A percentile compares a stretch with the other conserved stretches of the same genome.
Conservation (phyloP, 2,888 invertebrate species). For the Drosophila mimica region DNA sequence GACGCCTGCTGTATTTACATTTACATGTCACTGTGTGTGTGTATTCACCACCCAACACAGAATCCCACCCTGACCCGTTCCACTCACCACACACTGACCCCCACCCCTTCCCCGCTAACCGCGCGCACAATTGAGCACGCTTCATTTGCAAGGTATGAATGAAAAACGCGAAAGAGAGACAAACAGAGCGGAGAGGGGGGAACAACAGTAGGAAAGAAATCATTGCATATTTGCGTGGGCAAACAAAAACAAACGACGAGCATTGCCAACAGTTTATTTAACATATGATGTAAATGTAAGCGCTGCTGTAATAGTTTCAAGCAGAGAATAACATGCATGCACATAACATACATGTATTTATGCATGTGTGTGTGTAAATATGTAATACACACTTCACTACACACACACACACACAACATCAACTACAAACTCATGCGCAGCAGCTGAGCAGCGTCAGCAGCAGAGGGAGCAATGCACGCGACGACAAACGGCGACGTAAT, state of each 20-base stretch:
- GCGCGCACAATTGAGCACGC: slow-evolving; percentile 65
- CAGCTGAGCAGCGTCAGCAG: slow-evolving; percentile 51
- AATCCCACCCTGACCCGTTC: slow-evolving; percentile 36
- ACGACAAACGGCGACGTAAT: slow-evolving; percentile 66
- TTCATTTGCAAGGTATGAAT: slow-evolving; percentile 74
- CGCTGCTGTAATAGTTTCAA: slow-evolving; percentile 72
- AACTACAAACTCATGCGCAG: slow-evolving; percentile 70
- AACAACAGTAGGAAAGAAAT: slow-evolving; percentile 49
- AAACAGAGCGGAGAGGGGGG: slow-evolving; percentile 6
- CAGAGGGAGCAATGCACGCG: slow-evolving; percentile 75
- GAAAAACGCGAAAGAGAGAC: slow-evolving; percentile 46
- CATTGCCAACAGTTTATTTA: slow-evolving; percentile 67
- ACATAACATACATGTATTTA: slow-evolving; percentile 10
- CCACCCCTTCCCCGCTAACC: neutral
- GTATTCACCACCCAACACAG: slow-evolving; percentile 54
- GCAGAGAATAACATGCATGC: slow-evolving; percentile 36
- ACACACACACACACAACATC: slow-evolving; percentile 37
- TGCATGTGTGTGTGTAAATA: slow-evolving; percentile 7
- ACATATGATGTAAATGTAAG: slow-evolving; percentile 77
- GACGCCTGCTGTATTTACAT: slow-evolving; percentile 37
- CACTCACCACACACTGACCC: slow-evolving; percentile 12
- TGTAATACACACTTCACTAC: slow-evolving; percentile 21
- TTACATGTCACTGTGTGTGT: slow-evolving; percentile 6
- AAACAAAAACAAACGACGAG: slow-evolving; percentile 70
- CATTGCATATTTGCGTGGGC: slow-evolving; percentile 79